Evolutionary conservation across 2,888 invertebrate species (phyloP).

Genomic region (Mesoligia furuncula): DNA sequence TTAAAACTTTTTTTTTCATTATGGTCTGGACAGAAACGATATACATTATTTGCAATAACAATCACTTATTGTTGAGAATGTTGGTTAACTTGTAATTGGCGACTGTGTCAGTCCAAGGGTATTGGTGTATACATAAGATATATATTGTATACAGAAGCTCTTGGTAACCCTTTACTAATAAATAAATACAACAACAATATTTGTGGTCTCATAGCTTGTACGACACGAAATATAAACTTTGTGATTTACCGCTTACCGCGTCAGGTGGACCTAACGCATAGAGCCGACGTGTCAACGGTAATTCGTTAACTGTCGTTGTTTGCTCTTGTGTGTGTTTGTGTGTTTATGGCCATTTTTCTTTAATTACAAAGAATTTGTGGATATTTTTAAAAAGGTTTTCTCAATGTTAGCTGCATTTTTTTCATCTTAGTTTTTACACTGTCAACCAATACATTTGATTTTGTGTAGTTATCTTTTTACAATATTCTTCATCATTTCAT

Average conservation of each 20-base stretch:
- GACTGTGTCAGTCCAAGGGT: not conserved
- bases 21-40: slow-evolving; percentile 9
- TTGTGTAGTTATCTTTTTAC: not conserved
- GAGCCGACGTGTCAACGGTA: slow-evolving; percentile 88
- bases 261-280: slow-evolving; percentile 90
- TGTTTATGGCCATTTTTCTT: slow-evolving; percentile 69
- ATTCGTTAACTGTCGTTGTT: slow-evolving; percentile 75
- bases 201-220: slow-evolving; percentile 68
- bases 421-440: slow-evolving; percentile 14
- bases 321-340: slow-evolving; percentile 78
- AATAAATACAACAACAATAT: slow-evolving; percentile 37
- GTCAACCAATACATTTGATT: not conserved
- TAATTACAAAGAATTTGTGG: slow-evolving; percentile 58
- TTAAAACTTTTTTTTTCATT: not conserved
- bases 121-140: not conserved
- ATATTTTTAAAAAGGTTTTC: slow-evolving; percentile 59
- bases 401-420: slow-evolving; percentile 1
- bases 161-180: not conserved
- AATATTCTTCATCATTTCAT: not conserved
- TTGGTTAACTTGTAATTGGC: not conserved
- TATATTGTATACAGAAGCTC: not conserved
- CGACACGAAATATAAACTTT: slow-evolving; percentile 73
- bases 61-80: not conserved
- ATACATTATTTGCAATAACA: not conserved
- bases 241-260: slow-evolving; percentile 86